Conservation (phyloP, 1,140 invertebrate species). For the Ditylenchus dipsaci region DNA sequence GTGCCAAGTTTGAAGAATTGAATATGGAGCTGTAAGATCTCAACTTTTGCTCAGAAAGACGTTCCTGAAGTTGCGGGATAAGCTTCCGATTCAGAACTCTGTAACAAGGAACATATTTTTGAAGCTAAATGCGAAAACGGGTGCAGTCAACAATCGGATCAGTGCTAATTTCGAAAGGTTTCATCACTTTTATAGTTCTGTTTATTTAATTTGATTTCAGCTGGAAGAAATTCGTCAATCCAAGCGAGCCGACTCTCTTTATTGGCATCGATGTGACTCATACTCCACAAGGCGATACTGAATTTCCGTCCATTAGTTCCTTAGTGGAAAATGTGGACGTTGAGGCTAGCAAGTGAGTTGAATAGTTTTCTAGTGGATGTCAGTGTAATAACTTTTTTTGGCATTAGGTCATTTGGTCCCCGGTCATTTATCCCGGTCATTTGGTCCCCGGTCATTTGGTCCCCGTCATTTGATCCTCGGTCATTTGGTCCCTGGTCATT, state of each 20-base stretch:
- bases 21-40: slow-evolving; percentile 71
- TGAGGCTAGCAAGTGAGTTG: slow-evolving; percentile 12
- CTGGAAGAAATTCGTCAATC: slow-evolving; percentile 27
- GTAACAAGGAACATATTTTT: slow-evolving; percentile 17
- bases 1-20: slow-evolving; percentile 87
- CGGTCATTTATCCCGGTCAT: no score
- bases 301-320: slow-evolving; percentile 75
- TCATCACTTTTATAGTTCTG: slow-evolving; percentile 7
- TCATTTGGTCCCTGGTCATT: no score
- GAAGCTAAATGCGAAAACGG: slow-evolving; percentile 20
- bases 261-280: slow-evolving; percentile 71
- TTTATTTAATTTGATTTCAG: slow-evolving; percentile 1
- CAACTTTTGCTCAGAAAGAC: slow-evolving; percentile 13
- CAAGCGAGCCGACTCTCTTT: slow-evolving; percentile 64
- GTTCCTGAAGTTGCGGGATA: slow-evolving; percentile 2
- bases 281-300: slow-evolving; percentile 60
- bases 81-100: slow-evolving; percentile 3
- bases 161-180: background rate
- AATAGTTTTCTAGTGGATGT: no score
- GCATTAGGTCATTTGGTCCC: no score
- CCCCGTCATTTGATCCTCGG: no score
- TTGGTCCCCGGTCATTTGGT: no score
- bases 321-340: slow-evolving; percentile 55
- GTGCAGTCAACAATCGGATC: slow-evolving; percentile 22
- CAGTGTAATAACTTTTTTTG: no score